Evolutionary conservation across 2,888 invertebrate species (phyloP), one percentile per base, ranked within the genome.

Genomic region (Brachypalpus laphriformis): DNA sequence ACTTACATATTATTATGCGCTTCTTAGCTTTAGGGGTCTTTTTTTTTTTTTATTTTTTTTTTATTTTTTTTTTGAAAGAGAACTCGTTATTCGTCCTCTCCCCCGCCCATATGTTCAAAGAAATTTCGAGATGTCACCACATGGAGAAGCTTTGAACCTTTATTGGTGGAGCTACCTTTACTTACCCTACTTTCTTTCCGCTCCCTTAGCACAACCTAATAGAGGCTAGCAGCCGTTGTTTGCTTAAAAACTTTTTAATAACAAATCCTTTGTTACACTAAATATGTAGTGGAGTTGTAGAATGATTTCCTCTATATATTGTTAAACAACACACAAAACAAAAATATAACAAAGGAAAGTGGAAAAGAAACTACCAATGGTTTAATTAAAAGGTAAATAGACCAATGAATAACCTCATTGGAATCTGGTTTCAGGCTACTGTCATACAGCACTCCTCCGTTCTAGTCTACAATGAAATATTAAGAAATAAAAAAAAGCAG

Each of bases 331-430:
- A 42, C 2, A 42, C n/a, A 28, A 3, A 16, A 6, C 14, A 7
- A 25, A 40, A 7, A 61, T 22, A 42, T 25, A 6, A 20, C 3
- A 18, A 31, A n/a, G 34, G 7, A 34, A 34, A 31, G n/a, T n/a
- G 11, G 2, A 56, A 18, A 51, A 40, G 2, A 25, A 49, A 6
- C 1, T 11, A 61, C 28, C 56, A 56, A 20, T 20, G 56, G 54
- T 47, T 70, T 71, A 57, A 57, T 71, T 71, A 71, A 71, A 47
- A 56, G 57, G 45, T 65, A 75, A 65, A 65, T 65, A 45, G 65
- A 66, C 75, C 49, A 66, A 49, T 71, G 65, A 82, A 76, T 51
- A 65, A 57, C 63, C 34, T 51, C 61, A 47, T 65, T 71, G 45
- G 40, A 59, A 71, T 56, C 63, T 63, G 25, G 61, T 57, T 63